Evolutionary conservation across 1,140 invertebrate genomes (phyloP), one percentile per base, ranked within the genome.

Genomic region (Druon quercuslanigerum): DNA sequence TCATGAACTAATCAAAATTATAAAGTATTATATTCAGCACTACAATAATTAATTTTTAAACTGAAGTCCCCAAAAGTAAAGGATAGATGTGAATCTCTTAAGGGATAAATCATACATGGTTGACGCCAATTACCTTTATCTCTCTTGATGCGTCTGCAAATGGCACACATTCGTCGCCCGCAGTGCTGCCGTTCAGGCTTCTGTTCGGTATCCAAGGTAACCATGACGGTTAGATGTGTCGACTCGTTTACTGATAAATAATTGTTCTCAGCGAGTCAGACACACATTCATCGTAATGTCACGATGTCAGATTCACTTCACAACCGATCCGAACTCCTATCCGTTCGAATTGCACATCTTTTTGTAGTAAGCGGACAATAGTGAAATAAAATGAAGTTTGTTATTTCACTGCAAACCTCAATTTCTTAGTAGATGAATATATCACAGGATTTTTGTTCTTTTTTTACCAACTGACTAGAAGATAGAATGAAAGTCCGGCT

Each of bases 171-270:
- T 75, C 90, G 90, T 54, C 90, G 87, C 71, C 86, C 89, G 81
- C 90, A 91, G 73, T 91, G 90, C 79, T 90, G 90, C 87, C 90
- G 82, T 80, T 91, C 90, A 73, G 88, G 89, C 84, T 91, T 91
- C 84, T 90, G 89, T 79, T 90, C 90, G 50, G 89, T 90, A 87
- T 91, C 90, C 87, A 91, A 80, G 83, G 90, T 91, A 87, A 91
- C 90, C 90, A 91, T 91, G 80, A 66, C 25, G 33, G 60, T 66
- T 40, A 66, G 14, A 60, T 60, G 12, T 66, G 57, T 66, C 40
- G 60, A 33, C 14, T 66, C 60, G 25, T 66, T 66, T 16, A 66
- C 60, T 66, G 33, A 40, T 66, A 66, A 20, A 40, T 66, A 66
- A 66, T 66, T 66, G 60, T 66, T 25, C 60, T 66, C 60, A 66